Conservation (phyloP, 2,888 invertebrate genomes). For the Cosmopolites sordidus region DNA sequence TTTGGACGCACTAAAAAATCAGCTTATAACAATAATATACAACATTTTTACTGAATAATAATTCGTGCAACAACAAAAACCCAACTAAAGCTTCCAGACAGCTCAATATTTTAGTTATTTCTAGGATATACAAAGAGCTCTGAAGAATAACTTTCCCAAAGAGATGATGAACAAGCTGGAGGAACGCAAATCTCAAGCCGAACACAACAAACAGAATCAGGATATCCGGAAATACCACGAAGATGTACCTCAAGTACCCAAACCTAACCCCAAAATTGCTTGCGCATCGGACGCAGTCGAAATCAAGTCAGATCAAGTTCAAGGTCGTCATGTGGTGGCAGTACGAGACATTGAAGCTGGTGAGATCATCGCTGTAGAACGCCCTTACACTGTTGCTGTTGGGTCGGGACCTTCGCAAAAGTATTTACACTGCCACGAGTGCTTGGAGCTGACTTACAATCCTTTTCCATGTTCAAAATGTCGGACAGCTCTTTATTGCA, state of each 20-base stretch:
- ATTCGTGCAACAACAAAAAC: no score
- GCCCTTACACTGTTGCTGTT: constrained; percentile 64
- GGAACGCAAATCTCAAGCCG: constrained; percentile 34
- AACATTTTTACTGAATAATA: no score
- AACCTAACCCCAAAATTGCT: constrained; percentile 33
- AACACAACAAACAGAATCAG: constrained; percentile 25
- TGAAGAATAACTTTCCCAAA: constrained; percentile 58
- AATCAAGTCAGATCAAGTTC: constrained; percentile 54
- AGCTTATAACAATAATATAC: no score
- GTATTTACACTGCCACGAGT: constrained; percentile 63
- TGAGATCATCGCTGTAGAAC: constrained; percentile 70
- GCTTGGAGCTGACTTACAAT: constrained; percentile 56
- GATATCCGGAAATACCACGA: constrained; percentile 22
- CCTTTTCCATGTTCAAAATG: constrained; percentile 62
- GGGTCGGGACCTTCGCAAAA: constrained; percentile 43
- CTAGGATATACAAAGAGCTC: constrained; percentile 62
- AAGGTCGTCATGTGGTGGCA: constrained; percentile 69
- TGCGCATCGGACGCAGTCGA: constrained; percentile 62
- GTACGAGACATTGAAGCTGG: constrained; percentile 64
- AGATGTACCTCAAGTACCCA: constrained; percentile 21
- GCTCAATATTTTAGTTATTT: constrained; percentile 24
- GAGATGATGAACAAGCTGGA: constrained; percentile 55
- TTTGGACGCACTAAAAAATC: no score
- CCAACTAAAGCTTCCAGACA: no score
- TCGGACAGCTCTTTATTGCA: constrained; percentile 62